phyloP scores from a whole-genome alignment of 2,113 vertebrate species.

The Gnathonemus echidnorhynchus region DNA sequence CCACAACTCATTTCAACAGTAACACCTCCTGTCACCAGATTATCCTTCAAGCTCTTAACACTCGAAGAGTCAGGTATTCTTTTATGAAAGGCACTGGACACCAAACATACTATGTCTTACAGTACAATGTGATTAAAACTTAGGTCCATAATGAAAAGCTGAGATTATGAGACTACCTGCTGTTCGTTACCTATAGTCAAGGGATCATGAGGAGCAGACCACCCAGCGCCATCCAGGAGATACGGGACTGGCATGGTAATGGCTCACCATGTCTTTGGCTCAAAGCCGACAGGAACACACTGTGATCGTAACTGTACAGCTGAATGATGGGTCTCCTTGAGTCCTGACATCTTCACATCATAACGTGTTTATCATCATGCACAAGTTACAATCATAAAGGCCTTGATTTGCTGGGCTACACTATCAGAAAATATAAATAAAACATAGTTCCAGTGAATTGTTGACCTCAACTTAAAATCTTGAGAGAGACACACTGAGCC shows the following conservation, averaged over 20 bases:
- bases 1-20: neutral
- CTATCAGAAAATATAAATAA: neutral
- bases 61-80: neutral
- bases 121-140: neutral
- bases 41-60: neutral
- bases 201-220: neutral
- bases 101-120: neutral
- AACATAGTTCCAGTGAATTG: neutral
- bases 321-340: neutral
- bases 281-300: neutral
- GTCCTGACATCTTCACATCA: neutral
- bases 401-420: neutral
- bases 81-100: neutral
- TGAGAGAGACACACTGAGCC: neutral
- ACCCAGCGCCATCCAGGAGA: neutral
- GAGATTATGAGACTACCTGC: neutral
- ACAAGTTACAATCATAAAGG: neutral
- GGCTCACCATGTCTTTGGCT: neutral
- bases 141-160: neutral
- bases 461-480: neutral
- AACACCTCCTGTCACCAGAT: neutral
- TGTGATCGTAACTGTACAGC: neutral
- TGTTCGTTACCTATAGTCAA: neutral
- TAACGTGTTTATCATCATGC: neutral
- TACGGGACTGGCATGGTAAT: neutral